These are phyloP conservation scores for Brachyistius frenatus DNA, from an alignment of 2,113 vertebrate species.

Conservation along the genomic window DNA sequence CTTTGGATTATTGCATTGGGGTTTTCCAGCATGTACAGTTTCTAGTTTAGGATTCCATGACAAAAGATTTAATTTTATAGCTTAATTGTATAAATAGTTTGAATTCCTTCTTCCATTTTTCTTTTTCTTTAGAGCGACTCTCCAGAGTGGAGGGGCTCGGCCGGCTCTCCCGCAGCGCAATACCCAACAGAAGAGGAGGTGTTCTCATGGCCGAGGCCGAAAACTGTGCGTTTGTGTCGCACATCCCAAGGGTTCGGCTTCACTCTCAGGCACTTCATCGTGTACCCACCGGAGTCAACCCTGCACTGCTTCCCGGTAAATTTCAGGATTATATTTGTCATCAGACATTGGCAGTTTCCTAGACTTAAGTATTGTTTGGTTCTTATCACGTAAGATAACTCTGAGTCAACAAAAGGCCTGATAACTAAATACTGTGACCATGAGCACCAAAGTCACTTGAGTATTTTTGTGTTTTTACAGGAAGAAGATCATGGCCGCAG, in stretches of 20 bases:
- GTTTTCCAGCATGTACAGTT: background rate
- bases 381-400: slow-evolving; percentile 1
- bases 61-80: background rate
- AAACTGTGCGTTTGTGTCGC: slow-evolving; percentile 89
- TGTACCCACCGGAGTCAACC: slow-evolving; percentile 96
- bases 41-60: background rate
- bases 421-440: slow-evolving; percentile 14
- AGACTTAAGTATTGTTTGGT: slow-evolving; percentile 12
- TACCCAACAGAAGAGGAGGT: slow-evolving; percentile 88
- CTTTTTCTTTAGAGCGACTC: slow-evolving; percentile 71
- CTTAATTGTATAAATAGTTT: background rate
- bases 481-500: slow-evolving; percentile 94
- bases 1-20: background rate
- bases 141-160: slow-evolving; percentile 65
- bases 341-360: background rate
- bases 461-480: slow-evolving; percentile 82
- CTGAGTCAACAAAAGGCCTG: slow-evolving; percentile 35
- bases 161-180: slow-evolving; percentile 40
- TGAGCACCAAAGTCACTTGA: slow-evolving; percentile 44
- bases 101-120: background rate
- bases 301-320: slow-evolving; percentile 90
- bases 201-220: slow-evolving; percentile 95
- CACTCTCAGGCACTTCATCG: slow-evolving; percentile 98
- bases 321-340: slow-evolving; percentile 1
- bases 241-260: slow-evolving; percentile 95